Evolutionary conservation across 2,113 vertebrate genomes (phyloP), one percentile per base, ranked within the genome.

Genomic region (Sinosuthora webbiana): DNA sequence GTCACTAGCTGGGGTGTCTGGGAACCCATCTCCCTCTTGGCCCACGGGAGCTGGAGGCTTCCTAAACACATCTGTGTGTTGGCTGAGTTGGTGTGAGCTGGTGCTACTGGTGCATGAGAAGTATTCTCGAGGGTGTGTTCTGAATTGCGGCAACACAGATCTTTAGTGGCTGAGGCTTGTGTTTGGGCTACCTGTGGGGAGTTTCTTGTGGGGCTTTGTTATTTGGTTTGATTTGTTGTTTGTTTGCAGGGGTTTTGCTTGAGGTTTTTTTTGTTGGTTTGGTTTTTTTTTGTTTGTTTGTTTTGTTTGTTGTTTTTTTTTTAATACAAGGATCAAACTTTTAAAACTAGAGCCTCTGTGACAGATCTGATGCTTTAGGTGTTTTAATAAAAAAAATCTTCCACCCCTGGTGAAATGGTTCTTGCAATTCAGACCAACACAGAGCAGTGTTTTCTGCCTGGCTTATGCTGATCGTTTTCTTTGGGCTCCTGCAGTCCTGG

Each of bases 1-100:
- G 37, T 67, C 64, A 16, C 44, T 73, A 9, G 17, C 49, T 55
- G 45, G 10, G 21, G 10, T 93, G 67, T 35, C 35, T 0, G 4
- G 45, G 74, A 85, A 11, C 50, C 16, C 41, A 2, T 27, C 6
- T 94, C 60, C 9, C 42, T 59, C 45, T 30, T 39, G 62, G 12
- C 50, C 42, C 21, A 1, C 0, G 0, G 74, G 39, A 87, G 55
- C n/a, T 53, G 56, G 49, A 62, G 21, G 53, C 20, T 22, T 69
- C 84, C 63, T n/a, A 19, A 50, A 5, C 25, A 24, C 24, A 3
- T 62, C n/a, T 62, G 21, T 3, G 20, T 6, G 1, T n/a, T 47
- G 78, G 25, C 81, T 19, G 42, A n/a, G 28, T 9, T 70, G 52
- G 21, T 47, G 74, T 33, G 27, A 8, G 2, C 55, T 76, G 74